These are phyloP conservation scores for Sclerurus mexicanus DNA, from an alignment of 2,113 vertebrate genomes.

Conservation along the genomic window DNA sequence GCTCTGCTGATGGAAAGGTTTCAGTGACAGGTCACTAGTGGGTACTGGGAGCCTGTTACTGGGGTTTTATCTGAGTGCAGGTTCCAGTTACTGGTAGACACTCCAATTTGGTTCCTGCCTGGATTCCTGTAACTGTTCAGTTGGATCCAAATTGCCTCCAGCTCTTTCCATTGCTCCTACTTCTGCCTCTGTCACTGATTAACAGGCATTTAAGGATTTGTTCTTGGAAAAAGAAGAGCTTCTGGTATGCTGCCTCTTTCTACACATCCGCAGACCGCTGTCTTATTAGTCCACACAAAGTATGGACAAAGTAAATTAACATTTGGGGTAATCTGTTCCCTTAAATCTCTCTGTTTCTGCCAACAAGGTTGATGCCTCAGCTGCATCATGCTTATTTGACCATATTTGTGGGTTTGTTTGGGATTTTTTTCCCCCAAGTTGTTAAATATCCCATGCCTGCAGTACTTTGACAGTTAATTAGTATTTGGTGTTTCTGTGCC, in stretches of 20 bases:
- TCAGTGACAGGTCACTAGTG: not conserved
- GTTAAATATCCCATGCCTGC: not conserved
- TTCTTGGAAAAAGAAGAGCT: not conserved
- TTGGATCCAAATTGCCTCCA: not conserved
- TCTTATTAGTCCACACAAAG: not conserved
- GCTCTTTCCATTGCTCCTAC: not conserved
- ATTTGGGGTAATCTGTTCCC: not conserved
- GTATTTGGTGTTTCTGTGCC: not conserved
- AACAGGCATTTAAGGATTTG: not conserved
- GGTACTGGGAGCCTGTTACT: not conserved
- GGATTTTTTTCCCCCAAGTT: not conserved
- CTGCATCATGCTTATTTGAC: not conserved
- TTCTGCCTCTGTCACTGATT: not conserved
- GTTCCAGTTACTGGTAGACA: not conserved
- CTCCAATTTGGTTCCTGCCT: not conserved
- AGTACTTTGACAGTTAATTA: not conserved
- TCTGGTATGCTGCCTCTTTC: not conserved
- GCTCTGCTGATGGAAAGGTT: not conserved
- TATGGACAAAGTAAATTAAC: not conserved
- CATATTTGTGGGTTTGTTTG: not conserved
- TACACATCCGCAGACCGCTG: not conserved
- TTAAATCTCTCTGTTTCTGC: not conserved
- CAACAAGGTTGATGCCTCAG: not conserved
- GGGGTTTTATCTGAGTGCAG: not conserved
- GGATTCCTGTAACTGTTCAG: not conserved